Evolutionary conservation across 2,797 vertebrate species (phyloP), one percentile per base, ranked within the genome.

Genomic region (Echiichthys vipera): DNA sequence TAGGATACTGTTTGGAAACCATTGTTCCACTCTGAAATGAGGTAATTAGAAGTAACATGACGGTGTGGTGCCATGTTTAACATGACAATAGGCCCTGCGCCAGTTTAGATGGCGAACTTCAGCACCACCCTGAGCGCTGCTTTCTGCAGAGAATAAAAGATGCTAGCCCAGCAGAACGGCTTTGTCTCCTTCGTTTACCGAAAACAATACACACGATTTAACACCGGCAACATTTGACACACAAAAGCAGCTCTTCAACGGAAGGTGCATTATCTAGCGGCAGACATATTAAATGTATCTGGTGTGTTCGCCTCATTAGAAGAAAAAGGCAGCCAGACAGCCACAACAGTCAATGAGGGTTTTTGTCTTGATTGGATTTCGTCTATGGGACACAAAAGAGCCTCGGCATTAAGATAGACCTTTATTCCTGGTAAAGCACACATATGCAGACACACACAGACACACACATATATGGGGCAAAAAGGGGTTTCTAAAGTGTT

Each of bases 401-500:
- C 95, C 95, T 96, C 95, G 91, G 96, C 96, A 97, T 98, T 97
- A 98, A 97, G 96, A 97, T 91, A 97, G 96, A 97, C 96, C 96
- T 98, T 97, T 97, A 96, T 97, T 97, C 96, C 95, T 34, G 61
- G 22, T 68, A 73, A 74, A 69, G 65, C 78, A 63, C 79, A 79
- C 71, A 75, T 57, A 37, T 39, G 58, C 66, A 45, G 17, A 74
- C 49, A 25, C 29, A 49, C 57, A 49, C 30, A 34, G 45, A 46
- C 39, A 46, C 39, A 51, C 46, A 95, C 92, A 94, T 96, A 88
- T 83, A 85, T 81, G 73, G 71, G 71, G 80, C 94, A 93, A 92
- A 97, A 96, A 96, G 95, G 96, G 95, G 96, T 95, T 97, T 97
- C 96, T 96, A 97, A 98, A 97, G 97, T 98, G 97, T 98, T 98